phyloP scores from a whole-genome alignment of 2,113 vertebrate species.

The Hemiprocne comata region DNA sequence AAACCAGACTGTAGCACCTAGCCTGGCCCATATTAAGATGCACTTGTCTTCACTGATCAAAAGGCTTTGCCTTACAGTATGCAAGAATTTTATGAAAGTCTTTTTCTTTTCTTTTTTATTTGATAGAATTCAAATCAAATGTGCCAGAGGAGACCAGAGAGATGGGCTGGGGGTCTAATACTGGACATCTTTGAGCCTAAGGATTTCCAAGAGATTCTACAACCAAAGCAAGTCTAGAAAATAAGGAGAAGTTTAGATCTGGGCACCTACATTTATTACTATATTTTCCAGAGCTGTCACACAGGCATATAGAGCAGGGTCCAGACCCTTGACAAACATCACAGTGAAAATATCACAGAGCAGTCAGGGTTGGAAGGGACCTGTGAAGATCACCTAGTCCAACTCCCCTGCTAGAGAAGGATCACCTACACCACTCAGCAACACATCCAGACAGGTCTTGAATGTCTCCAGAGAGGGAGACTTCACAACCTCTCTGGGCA shows the following conservation, averaged over 20 bases:
- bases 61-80: neutral
- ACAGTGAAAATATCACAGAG: neutral
- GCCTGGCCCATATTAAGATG: neutral
- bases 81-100: neutral
- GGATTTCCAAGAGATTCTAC: neutral
- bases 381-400: no score
- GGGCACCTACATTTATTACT: neutral
- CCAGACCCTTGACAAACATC: neutral
- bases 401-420: no score
- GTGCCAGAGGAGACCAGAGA: neutral
- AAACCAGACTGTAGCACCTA: neutral
- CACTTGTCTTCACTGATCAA: neutral
- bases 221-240: neutral
- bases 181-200: neutral
- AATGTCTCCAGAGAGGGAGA: no score
- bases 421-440: no score
- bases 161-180: neutral
- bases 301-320: neutral
- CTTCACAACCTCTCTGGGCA: no score
- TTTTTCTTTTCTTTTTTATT: neutral
- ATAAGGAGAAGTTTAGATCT: neutral
- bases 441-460: no score
- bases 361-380: no score
- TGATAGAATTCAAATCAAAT: neutral
- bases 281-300: neutral